Conservation (phyloP, 2,113 vertebrate species). For the Martes martes region DNA sequence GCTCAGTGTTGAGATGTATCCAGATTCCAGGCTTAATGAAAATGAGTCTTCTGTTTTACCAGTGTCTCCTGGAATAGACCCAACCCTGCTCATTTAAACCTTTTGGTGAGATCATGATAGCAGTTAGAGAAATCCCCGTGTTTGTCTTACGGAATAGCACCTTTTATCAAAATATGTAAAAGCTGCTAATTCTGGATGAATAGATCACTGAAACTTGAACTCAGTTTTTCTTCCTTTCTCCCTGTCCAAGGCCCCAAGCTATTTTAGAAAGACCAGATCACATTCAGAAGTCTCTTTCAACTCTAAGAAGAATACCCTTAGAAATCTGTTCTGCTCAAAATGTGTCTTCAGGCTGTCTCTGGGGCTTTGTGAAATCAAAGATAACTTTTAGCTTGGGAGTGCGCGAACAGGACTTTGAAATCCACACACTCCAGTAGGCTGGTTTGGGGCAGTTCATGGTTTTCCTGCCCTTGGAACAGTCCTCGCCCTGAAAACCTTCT, state of each 20-base stretch:
- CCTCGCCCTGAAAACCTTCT: not conserved
- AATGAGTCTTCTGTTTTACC: not conserved
- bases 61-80: not conserved
- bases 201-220: constrained; percentile 22
- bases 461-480: not conserved
- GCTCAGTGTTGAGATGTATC: not conserved
- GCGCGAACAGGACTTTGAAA: constrained; percentile 11
- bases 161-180: not conserved
- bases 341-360: constrained; percentile 19
- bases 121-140: not conserved
- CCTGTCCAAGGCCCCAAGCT: not conserved
- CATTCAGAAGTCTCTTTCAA: constrained; percentile 61
- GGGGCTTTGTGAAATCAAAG: constrained; percentile 51
- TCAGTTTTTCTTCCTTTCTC: constrained; percentile 29
- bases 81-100: not conserved
- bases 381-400: constrained; percentile 8
- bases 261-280: constrained; percentile 8
- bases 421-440: not conserved
- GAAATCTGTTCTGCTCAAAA: constrained; percentile 7
- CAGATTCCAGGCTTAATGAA: not conserved
- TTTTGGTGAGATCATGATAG: not conserved
- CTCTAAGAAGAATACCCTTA: not conserved
- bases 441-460: not conserved
- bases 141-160: not conserved
- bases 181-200: not conserved